Percentiles rank a stretch among this genome's conserved stretches.
phyloP scores from a whole-genome alignment of 2,888 invertebrate genomes.

The Thera britannica region DNA sequence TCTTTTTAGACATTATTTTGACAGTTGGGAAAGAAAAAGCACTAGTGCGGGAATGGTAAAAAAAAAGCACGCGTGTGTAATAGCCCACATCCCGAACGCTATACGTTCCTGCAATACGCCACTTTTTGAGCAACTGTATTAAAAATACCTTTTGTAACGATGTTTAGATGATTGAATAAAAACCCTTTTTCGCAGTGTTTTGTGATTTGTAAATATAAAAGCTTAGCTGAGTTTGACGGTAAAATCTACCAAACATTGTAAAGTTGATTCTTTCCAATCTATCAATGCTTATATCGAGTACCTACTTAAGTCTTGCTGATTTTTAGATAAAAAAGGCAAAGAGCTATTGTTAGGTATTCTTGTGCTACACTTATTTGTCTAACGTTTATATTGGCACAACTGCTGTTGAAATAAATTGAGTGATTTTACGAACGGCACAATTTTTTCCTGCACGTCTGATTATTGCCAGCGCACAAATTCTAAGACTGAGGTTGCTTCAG shows the following conservation, averaged over 20 bases:
- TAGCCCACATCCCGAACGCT: no score
- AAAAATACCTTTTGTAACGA: not conserved
- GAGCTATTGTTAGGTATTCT: not conserved
- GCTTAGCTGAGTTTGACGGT: not conserved
- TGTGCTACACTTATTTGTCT: not conserved
- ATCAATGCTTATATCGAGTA: not conserved
- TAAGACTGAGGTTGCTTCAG: slow-evolving; percentile 13
- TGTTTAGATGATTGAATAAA: not conserved
- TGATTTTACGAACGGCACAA: not conserved
- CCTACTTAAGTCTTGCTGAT: slow-evolving; percentile 1
- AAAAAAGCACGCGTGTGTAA: no score
- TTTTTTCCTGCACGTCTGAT: slow-evolving; percentile 16
- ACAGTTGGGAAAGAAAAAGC: no score
- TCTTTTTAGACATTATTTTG: no score
- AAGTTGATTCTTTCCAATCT: not conserved
- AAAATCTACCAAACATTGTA: not conserved
- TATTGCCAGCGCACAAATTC: slow-evolving; percentile 20
- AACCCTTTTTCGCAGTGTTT: not conserved
- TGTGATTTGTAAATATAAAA: not conserved
- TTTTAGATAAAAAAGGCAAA: not conserved
- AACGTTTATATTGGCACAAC: not conserved
- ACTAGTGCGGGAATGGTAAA: no score
- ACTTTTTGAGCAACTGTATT: no score
- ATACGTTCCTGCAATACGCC: no score
- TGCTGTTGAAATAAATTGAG: not conserved